Percentiles rank a stretch among this genome's conserved stretches.
phyloP scores from a whole-genome alignment of 2,888 invertebrate genomes.

The Candidula unifasciata region DNA sequence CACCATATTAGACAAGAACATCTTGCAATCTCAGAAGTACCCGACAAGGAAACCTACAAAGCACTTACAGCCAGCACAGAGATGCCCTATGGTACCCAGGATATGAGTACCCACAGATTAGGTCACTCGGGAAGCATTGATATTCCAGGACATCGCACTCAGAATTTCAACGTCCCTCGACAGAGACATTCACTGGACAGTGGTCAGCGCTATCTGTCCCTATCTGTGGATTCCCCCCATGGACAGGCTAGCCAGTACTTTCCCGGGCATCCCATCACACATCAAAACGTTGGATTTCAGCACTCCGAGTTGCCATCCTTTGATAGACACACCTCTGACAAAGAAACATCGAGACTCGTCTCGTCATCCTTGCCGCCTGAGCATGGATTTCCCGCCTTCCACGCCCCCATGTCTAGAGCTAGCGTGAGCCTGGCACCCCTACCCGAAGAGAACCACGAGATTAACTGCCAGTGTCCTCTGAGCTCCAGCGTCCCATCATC shows the following conservation, averaged over 20 bases:
- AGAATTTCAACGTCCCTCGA: conserved; percentile 43
- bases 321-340: neutral
- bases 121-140: conserved; percentile 30
- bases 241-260: conserved; percentile 1
- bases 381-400: conserved; percentile 16
- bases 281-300: conserved; percentile 46
- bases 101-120: neutral
- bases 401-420: conserved; percentile 48
- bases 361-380: conserved; percentile 19
- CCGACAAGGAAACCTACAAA: neutral
- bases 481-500: conserved; percentile 25
- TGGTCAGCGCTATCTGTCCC: conserved; percentile 42
- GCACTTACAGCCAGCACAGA: neutral
- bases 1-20: neutral
- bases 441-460: conserved; percentile 34
- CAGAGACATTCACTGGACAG: conserved; percentile 50
- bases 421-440: conserved; percentile 48
- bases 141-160: neutral
- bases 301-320: neutral
- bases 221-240: conserved; percentile 3
- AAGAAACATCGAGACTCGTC: conserved; percentile 2
- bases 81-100: neutral
- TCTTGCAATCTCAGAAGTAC: neutral
- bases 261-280: neutral
- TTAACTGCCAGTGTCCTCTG: neutral